Conservation (phyloP, 2,888 invertebrate species). For the Tenthredo notha region DNA sequence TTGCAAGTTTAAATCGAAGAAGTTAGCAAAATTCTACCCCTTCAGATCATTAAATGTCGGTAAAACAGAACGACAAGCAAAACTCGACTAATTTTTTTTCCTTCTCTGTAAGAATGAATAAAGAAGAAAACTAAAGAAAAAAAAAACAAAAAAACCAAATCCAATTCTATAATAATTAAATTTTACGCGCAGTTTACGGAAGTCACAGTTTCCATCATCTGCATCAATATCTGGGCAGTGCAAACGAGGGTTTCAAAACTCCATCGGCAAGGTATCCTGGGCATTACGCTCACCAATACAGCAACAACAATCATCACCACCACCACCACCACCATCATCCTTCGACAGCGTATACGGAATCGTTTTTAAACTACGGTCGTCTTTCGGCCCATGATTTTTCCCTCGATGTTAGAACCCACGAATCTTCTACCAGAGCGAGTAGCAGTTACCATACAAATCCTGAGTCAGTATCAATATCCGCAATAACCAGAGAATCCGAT, state of each 20-base stretch:
- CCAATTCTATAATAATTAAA: background rate
- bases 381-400: constrained; percentile 61
- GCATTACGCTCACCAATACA: constrained; percentile 70
- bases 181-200: constrained; percentile 67
- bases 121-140: background rate
- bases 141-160: background rate
- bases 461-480: constrained; percentile 12
- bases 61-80: background rate
- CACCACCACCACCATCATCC: constrained; percentile 68
- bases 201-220: constrained; percentile 73
- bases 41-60: background rate
- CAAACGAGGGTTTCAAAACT: constrained; percentile 72
- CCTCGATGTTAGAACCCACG: constrained; percentile 43
- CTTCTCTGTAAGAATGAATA: background rate
- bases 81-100: background rate
- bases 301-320: constrained; percentile 63
- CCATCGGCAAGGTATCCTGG: constrained; percentile 71
- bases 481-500: constrained; percentile 13
- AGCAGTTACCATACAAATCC: constrained; percentile 17
- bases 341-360: constrained; percentile 69
- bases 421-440: background rate
- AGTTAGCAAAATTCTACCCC: background rate
- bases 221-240: constrained; percentile 72
- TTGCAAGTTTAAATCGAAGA: background rate
- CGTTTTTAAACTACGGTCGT: constrained; percentile 73